Evolutionary conservation across 2,113 vertebrate species (phyloP).

Genomic region (Microcebus jonahi): DNA sequence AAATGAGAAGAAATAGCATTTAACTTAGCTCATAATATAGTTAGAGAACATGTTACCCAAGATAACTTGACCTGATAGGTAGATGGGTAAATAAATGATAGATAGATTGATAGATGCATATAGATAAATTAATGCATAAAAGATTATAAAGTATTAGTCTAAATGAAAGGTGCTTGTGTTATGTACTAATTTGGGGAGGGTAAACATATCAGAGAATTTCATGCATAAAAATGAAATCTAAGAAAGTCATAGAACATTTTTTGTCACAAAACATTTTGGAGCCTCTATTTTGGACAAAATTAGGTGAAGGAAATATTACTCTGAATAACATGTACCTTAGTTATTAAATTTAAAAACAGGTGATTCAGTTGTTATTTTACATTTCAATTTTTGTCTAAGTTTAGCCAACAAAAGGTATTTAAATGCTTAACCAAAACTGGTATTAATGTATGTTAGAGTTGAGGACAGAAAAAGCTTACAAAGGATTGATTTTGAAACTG

Average conservation of each 20-base stretch:
- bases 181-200: neutral
- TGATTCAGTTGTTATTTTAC: neutral
- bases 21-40: neutral
- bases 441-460: neutral
- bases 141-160: neutral
- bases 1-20: neutral
- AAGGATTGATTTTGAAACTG: neutral
- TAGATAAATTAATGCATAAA: neutral
- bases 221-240: neutral
- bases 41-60: neutral
- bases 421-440: neutral
- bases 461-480: neutral
- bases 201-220: conserved; percentile 2
- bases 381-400: neutral
- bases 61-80: neutral
- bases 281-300: neutral
- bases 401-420: conserved; percentile 21
- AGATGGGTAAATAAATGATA: neutral
- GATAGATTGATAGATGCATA: neutral
- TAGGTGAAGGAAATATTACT: neutral
- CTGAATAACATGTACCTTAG: neutral
- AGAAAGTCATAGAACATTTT: neutral
- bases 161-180: neutral
- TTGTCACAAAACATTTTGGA: neutral
- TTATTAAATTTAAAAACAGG: conserved; percentile 1